Percentiles rank a stretch among this genome's conserved stretches.
These are phyloP conservation scores for Cochlearius cochlearius DNA, from an alignment of 2,113 vertebrate genomes.

Conservation along the genomic window DNA sequence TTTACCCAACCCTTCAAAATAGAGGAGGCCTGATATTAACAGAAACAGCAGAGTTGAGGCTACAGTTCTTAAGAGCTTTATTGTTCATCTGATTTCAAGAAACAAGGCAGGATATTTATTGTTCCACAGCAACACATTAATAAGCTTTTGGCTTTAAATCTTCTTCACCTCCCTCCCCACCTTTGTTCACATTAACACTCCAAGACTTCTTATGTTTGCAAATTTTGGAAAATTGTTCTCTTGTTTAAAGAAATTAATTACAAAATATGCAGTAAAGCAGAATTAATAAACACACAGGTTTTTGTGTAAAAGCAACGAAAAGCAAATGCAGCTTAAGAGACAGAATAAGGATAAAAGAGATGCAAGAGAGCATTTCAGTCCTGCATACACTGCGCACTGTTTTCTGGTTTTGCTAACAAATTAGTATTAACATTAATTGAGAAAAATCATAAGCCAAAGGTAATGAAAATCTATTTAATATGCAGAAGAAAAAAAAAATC, in stretches of 20 bases:
- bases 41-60: not conserved
- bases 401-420: not conserved
- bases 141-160: not conserved
- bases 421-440: not conserved
- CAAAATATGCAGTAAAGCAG: not conserved
- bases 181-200: not conserved
- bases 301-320: not conserved
- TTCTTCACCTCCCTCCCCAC: not conserved
- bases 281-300: not conserved
- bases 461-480: not conserved
- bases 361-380: not conserved
- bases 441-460: not conserved
- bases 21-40: not conserved
- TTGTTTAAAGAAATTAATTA: not conserved
- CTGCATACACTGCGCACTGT: rapidly evolving
- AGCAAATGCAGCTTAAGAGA: not conserved
- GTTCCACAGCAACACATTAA: not conserved
- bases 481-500: not conserved
- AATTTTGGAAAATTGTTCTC: not conserved
- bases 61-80: not conserved
- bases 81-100: slow-evolving; percentile 1
- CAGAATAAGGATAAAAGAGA: not conserved
- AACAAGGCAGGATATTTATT: not conserved
- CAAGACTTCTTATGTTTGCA: not conserved
- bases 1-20: not conserved